Evolutionary conservation across 2,113 vertebrate species (phyloP).

Genomic region (Saccopteryx leptura): DNA sequence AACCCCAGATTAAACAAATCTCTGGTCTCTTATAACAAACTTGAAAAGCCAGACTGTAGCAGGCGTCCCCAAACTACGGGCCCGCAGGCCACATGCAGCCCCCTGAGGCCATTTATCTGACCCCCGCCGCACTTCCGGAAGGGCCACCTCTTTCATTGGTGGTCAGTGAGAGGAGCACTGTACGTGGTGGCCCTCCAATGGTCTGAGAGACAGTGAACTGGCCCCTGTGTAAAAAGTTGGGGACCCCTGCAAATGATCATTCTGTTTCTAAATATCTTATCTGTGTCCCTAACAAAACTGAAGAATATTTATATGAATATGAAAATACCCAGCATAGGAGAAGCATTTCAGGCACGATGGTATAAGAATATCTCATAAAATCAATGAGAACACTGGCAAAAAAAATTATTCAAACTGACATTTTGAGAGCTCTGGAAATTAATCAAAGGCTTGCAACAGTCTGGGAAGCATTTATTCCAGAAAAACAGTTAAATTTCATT

Average conservation of each 20-base stretch:
- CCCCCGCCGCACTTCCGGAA: too few species aligned
- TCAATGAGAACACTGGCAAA: neutral
- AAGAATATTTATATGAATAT: slow-evolving; percentile 51
- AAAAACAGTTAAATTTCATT: slow-evolving; percentile 28
- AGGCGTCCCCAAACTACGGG: too few species aligned
- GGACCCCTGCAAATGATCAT: neutral
- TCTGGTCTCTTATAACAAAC: neutral
- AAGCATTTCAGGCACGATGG: neutral
- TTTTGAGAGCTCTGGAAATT: slow-evolving; percentile 48
- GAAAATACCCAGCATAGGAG: neutral
- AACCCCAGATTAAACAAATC: slow-evolving; percentile 32
- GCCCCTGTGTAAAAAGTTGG: too few species aligned
- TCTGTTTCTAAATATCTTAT: neutral
- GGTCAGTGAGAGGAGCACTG: too few species aligned
- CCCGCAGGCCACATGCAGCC: too few species aligned
- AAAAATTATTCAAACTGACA: neutral
- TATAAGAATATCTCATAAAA: neutral
- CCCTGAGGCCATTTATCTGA: too few species aligned
- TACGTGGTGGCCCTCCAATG: too few species aligned
- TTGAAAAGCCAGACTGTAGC: neutral
- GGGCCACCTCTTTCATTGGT: too few species aligned
- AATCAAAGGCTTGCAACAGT: neutral
- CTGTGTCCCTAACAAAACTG: neutral
- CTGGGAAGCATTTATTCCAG: slow-evolving; percentile 12
- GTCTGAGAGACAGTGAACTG: too few species aligned